Base-by-base conservation (phyloP, 2,113 vertebrate species). In the Mobula hypostoma region DNA sequence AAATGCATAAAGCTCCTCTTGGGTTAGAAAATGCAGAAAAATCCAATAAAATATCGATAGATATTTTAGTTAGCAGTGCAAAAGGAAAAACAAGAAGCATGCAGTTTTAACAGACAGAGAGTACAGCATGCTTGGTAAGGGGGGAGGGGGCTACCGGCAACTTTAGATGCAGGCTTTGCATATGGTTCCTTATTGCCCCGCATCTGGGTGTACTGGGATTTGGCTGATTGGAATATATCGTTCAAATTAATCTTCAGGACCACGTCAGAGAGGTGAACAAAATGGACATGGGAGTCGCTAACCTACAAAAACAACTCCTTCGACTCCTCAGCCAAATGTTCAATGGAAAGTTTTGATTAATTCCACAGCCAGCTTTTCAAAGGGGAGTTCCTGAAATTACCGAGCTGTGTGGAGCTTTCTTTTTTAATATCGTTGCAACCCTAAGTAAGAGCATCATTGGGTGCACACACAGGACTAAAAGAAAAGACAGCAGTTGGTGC, bases 401-500 rank as follows among this genome's bases (percentile, higher is more conserved):
- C 4, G 83, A 29, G 56, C 5, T 61, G 48, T 2, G 1, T 24
- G 24, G 8, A 88, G 56, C 58, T 5, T 29, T 61, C n/a, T 36
- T 48, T 17, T 82, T 24, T 21, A 48, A 56, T 76, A 78, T 76
- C 17, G 72, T 80, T 78, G 94, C 94, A 68, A 61, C 74, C 79
- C 76, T 40, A 94, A 32, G 74, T 40, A 27, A 21, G 6, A 63
- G 77, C 2, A 79, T 32, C 40, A 94, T 83, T 48, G 58, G 66
- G 90, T 40, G 66, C 94, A 94, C 94, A 94, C 21, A 68, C 40
- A 70, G 72, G 94, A 70, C 80, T 32, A 48, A 48, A 48, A 36
- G 66, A 24, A 24, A 70, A 94, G 94, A 93, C 79, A 76, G 79
- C 70, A 48, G 32, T 58, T 36, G 36, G 80, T 87, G 85, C 36